Conservation (phyloP, 2,888 invertebrate genomes). For the Ennomos erosarius region DNA sequence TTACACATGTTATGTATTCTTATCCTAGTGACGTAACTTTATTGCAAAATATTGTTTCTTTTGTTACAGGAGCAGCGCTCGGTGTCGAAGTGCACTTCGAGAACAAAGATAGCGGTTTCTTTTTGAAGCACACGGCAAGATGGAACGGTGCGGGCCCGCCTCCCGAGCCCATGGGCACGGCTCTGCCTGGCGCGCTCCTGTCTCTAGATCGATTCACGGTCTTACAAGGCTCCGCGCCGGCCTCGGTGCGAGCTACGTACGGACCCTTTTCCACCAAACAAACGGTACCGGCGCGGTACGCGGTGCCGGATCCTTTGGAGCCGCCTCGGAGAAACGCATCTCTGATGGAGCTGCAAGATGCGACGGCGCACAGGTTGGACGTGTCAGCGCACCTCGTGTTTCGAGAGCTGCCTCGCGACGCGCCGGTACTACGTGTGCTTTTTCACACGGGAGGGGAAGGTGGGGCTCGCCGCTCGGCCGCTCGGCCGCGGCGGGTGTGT, state of each 20-base stretch:
- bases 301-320: conserved; percentile 93
- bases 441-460: conserved; percentile 96
- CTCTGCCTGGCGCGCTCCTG: conserved; percentile 88
- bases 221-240: conserved; percentile 95
- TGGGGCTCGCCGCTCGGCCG: conserved; percentile 89
- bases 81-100: conserved; percentile 96
- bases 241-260: conserved; percentile 95
- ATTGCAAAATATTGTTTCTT: conserved; percentile 54
- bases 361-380: conserved; percentile 91
- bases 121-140: conserved; percentile 92
- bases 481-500: conserved; percentile 90
- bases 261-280: conserved; percentile 98
- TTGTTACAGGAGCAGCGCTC: conserved; percentile 87
- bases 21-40: conserved; percentile 46
- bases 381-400: conserved; percentile 98
- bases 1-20: conserved; percentile 61
- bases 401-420: conserved; percentile 93
- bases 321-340: conserved; percentile 85
- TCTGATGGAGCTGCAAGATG: conserved; percentile 85
- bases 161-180: conserved; percentile 75
- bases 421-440: conserved; percentile 95
- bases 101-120: conserved; percentile 96
- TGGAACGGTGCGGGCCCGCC: conserved; percentile 86
- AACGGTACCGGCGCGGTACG: conserved; percentile 95
- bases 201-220: conserved; percentile 96